phyloP scores from a whole-genome alignment of 2,797 vertebrate genomes.

The Acipenser transmontanus region DNA sequence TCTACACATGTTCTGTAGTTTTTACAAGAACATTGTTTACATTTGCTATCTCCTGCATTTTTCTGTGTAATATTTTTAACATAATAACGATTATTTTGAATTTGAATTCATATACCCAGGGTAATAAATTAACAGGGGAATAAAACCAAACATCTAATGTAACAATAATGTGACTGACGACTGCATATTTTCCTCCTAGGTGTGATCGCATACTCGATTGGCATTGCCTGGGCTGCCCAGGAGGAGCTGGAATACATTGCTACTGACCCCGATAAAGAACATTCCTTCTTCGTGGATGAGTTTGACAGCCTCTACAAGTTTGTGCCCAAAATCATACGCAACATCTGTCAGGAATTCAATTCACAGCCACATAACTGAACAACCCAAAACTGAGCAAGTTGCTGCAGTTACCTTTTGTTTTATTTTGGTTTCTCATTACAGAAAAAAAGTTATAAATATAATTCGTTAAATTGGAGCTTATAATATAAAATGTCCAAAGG shows the following conservation, averaged over 20 bases:
- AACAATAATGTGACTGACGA: too few relatives aligned
- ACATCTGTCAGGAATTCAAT: slow-evolving; percentile 97
- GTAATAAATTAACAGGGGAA: too few relatives aligned
- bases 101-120: too few relatives aligned
- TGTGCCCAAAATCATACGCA: slow-evolving; percentile 83
- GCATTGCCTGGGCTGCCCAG: slow-evolving; percentile 90
- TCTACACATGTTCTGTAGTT: too few relatives aligned
- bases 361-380: slow-evolving; percentile 89
- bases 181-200: slow-evolving; percentile 48
- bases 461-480: not conserved
- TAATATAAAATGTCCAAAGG: not conserved
- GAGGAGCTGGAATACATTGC: slow-evolving; percentile 94
- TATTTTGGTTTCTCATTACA: not conserved
- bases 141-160: too few relatives aligned
- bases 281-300: slow-evolving; percentile 95
- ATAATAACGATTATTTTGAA: too few relatives aligned
- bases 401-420: not conserved
- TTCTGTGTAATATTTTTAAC: too few relatives aligned
- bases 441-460: not conserved
- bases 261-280: slow-evolving; percentile 84
- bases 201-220: slow-evolving; percentile 88
- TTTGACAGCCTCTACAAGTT: slow-evolving; percentile 87
- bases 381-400: not conserved
- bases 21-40: too few relatives aligned
- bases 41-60: too few relatives aligned